Percentiles rank a stretch among this genome's conserved stretches.
Evolutionary conservation across 1,140 invertebrate genomes (phyloP).

Genomic region (Drosophila eugracilis): DNA sequence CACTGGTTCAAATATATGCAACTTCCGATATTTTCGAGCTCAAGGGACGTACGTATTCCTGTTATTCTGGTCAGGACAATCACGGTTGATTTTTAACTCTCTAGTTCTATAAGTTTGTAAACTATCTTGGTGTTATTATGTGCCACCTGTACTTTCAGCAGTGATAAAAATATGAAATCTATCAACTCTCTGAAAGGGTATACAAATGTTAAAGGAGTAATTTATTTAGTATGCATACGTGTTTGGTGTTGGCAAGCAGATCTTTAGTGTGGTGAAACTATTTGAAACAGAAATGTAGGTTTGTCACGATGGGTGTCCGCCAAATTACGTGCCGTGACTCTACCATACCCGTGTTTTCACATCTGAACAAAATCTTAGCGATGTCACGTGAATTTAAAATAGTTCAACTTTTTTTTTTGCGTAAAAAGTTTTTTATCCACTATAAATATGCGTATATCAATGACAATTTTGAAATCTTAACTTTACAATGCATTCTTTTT

Average conservation of each 20-base stretch:
- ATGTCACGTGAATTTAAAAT: constrained; percentile 4
- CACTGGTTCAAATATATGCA: no score
- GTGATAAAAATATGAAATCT: background rate
- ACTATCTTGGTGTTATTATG: no score
- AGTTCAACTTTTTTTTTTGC: constrained; percentile 4
- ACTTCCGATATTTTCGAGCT: no score
- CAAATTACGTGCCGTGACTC: background rate
- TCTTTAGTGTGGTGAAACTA: background rate
- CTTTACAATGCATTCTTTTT: no score
- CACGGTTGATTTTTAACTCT: no score
- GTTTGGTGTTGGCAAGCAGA: background rate
- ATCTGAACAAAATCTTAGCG: background rate
- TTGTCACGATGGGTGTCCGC: constrained; percentile 10
- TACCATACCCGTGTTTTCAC: background rate
- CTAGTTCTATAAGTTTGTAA: no score
- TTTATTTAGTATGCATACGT: background rate
- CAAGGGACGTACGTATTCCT: no score
- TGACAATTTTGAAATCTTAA: constrained; percentile 57
- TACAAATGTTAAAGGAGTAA: background rate
- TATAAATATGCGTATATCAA: constrained; percentile 6
- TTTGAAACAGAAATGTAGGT: no score
- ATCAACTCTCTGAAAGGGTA: background rate
- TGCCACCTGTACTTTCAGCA: no score
- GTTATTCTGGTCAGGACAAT: no score
- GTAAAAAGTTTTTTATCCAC: background rate